phyloP scores from a whole-genome alignment of 2,888 invertebrate species.

The Cylloceria caligata region DNA sequence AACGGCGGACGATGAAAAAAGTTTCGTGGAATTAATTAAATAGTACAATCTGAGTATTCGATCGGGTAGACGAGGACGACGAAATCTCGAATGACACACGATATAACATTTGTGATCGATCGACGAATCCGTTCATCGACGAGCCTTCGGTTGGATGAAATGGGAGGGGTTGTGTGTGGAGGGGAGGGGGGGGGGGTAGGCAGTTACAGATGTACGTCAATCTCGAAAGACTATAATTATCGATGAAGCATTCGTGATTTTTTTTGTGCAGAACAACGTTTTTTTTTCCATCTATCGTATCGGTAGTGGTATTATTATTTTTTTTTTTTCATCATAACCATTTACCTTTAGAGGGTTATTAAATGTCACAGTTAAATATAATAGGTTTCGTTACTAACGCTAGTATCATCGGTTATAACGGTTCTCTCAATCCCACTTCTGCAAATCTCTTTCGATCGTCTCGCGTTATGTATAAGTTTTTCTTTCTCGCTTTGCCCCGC shows the following conservation, averaged over 20 bases:
- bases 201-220: slow-evolving; percentile 66
- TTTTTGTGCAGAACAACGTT: slow-evolving; percentile 80
- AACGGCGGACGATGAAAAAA: slow-evolving; percentile 33
- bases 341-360: slow-evolving; percentile 75
- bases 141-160: slow-evolving; percentile 50
- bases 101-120: slow-evolving; percentile 54
- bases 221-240: slow-evolving; percentile 78
- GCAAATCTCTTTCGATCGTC: slow-evolving; percentile 35
- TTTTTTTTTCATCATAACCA: slow-evolving; percentile 62
- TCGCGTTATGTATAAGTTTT: slow-evolving; percentile 27
- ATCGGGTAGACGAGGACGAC: slow-evolving; percentile 46
- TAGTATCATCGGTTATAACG: slow-evolving; percentile 65
- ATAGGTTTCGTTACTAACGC: slow-evolving; percentile 67
- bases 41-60: slow-evolving; percentile 36
- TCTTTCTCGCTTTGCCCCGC: slow-evolving; percentile 32
- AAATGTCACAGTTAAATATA: slow-evolving; percentile 82
- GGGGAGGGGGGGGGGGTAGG: slow-evolving; percentile 44
- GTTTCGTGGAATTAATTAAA: slow-evolving; percentile 35
- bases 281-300: slow-evolving; percentile 73
- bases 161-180: slow-evolving; percentile 23
- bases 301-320: slow-evolving; percentile 75
- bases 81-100: slow-evolving; percentile 50
- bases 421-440: slow-evolving; percentile 44
- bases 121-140: slow-evolving; percentile 55
- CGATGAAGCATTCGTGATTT: slow-evolving; percentile 79